phyloP scores from a whole-genome alignment of 2,797 vertebrate species.

The Erpetoichthys calabaricus region DNA sequence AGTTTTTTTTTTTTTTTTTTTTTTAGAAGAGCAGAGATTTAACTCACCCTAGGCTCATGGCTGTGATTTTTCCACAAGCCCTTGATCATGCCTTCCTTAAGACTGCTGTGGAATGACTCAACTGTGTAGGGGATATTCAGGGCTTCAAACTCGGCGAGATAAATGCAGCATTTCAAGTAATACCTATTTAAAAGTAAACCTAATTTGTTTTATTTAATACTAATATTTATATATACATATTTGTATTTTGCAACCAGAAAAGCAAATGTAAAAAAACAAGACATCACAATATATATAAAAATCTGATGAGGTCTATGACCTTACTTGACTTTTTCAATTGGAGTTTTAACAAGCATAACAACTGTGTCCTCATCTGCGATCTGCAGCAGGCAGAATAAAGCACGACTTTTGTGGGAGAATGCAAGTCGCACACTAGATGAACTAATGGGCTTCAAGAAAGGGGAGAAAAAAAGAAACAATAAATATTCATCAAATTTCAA shows the following conservation, averaged over 20 bases:
- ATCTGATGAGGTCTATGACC: constrained; percentile 14
- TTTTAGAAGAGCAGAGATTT: background rate
- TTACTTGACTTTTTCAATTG: constrained; percentile 67
- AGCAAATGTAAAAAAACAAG: background rate
- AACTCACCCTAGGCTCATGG: constrained; percentile 70
- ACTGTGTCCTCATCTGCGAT: constrained; percentile 61
- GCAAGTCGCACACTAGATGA: constrained; percentile 57
- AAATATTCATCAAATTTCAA: background rate
- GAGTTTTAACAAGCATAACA: constrained; percentile 65
- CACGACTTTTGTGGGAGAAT: constrained; percentile 68
- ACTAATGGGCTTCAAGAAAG: constrained; percentile 52
- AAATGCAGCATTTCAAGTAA: constrained; percentile 74
- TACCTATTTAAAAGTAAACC: constrained; percentile 40
- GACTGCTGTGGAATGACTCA: constrained; percentile 74
- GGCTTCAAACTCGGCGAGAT: constrained; percentile 74
- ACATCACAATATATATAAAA: background rate
- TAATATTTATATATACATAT: background rate
- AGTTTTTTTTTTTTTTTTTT: background rate
- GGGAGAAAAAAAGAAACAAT: background rate
- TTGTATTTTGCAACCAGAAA: background rate
- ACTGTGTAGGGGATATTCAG: constrained; percentile 83
- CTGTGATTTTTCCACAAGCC: constrained; percentile 95
- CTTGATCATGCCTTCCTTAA: constrained; percentile 91
- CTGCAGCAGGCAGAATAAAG: constrained; percentile 71
- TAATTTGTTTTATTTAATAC: background rate